phyloP scores from a whole-genome alignment of 1,140 invertebrate genomes.

The Cyrtorhinus lividipennis region DNA sequence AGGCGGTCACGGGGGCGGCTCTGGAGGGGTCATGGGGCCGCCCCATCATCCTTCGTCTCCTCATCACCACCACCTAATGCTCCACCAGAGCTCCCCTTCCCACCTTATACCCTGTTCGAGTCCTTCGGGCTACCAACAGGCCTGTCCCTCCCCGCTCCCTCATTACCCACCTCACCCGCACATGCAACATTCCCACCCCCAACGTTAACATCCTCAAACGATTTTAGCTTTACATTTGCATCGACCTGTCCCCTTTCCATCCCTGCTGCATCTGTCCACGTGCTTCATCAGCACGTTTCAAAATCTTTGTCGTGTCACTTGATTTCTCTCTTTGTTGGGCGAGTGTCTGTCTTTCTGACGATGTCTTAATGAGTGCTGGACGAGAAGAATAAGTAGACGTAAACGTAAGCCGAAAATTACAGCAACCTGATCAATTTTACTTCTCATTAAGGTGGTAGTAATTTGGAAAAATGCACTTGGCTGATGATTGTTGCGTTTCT shows the following conservation, averaged over 20 bases:
- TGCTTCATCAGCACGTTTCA: neutral
- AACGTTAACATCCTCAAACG: conserved; percentile 40
- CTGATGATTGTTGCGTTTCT: too few relatives aligned
- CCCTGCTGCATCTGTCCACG: neutral
- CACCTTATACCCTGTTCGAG: conserved; percentile 45
- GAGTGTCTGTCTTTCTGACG: too few relatives aligned
- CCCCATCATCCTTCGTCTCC: conserved; percentile 39
- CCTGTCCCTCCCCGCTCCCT: conserved; percentile 42
- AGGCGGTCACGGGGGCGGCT: conserved; percentile 37
- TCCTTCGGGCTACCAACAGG: conserved; percentile 38
- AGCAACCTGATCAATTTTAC: too few relatives aligned
- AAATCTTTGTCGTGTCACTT: neutral
- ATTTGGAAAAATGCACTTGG: too few relatives aligned
- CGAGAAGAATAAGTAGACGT: too few relatives aligned
- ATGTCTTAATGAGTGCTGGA: too few relatives aligned
- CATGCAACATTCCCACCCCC: conserved; percentile 49
- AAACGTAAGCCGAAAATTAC: too few relatives aligned
- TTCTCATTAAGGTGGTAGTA: too few relatives aligned
- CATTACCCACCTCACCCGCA: conserved; percentile 40
- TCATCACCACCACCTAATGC: conserved; percentile 43
- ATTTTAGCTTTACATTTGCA: too few relatives aligned
- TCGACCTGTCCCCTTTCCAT: neutral
- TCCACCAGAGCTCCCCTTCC: conserved; percentile 39
- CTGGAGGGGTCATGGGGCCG: conserved; percentile 29
- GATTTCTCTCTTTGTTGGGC: neutral